Percentiles rank a stretch among this genome's conserved stretches.
These are phyloP conservation scores for Leptinotarsa tumamoca DNA, from an alignment of 2,888 invertebrate genomes.

Conservation along the genomic window DNA sequence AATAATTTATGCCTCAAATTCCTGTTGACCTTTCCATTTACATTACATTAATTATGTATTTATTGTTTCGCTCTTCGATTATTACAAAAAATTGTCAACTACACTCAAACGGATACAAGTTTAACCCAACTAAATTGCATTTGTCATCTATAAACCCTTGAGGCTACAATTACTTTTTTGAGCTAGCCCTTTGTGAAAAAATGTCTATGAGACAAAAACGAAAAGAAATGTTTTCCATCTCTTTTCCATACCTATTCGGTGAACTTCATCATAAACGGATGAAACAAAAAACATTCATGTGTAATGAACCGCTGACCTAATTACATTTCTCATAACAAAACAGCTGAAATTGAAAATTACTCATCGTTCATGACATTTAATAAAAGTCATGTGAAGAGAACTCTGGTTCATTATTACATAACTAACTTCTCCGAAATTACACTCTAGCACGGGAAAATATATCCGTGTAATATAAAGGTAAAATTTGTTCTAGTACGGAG, in stretches of 20 bases:
- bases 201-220: no score
- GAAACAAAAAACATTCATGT: constrained; percentile 3
- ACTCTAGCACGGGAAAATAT: background rate
- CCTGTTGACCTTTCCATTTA: no score
- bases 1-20: no score
- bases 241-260: background rate
- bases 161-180: no score
- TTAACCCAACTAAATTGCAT: no score
- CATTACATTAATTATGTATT: no score
- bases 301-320: constrained; percentile 6
- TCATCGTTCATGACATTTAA: constrained; percentile 13
- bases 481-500: background rate
- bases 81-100: no score
- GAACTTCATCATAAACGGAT: background rate
- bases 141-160: no score
- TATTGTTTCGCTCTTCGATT: no score
- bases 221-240: no score
- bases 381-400: constrained; percentile 14
- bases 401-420: constrained; percentile 13
- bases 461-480: background rate
- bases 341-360: constrained; percentile 14
- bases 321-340: constrained; percentile 6
- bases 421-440: background rate
- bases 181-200: no score
- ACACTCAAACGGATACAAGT: no score